These are phyloP conservation scores for Phyto melanocephala DNA, from an alignment of 2,888 invertebrate species.

Conservation along the genomic window DNA sequence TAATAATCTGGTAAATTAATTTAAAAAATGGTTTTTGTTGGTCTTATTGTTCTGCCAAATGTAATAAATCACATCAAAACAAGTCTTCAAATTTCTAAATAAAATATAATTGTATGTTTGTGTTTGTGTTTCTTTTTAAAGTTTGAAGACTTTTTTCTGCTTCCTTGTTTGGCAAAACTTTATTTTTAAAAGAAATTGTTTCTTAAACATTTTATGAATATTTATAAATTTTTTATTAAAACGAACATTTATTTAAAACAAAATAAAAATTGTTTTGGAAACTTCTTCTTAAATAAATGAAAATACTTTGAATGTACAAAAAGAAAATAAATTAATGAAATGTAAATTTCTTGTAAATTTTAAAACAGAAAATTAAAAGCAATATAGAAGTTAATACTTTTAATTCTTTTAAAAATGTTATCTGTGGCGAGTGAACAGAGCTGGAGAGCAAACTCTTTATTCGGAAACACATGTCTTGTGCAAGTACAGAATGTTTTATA, in stretches of 20 bases:
- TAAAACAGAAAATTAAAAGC: background rate
- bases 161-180: background rate
- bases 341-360: background rate
- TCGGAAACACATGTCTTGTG: no score
- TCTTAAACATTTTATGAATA: background rate
- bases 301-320: no score
- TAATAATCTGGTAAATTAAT: background rate
- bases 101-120: background rate
- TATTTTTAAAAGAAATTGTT: background rate
- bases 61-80: background rate
- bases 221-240: background rate
- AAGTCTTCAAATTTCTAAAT: background rate
- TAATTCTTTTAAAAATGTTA: no score
- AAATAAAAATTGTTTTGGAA: background rate
- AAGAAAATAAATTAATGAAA: no score
- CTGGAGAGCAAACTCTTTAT: no score
- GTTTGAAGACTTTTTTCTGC: background rate
- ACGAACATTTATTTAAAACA: background rate
- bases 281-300: no score
- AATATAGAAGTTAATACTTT: background rate
- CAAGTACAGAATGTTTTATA: no score
- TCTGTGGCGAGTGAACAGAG: no score
- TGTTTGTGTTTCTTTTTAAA: no score
- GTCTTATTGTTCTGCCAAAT: background rate
- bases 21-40: background rate